Evolutionary conservation across 2,797 vertebrate species (phyloP), one percentile per base, ranked within the genome.

Genomic region (Xiphophorus birchmanni): DNA sequence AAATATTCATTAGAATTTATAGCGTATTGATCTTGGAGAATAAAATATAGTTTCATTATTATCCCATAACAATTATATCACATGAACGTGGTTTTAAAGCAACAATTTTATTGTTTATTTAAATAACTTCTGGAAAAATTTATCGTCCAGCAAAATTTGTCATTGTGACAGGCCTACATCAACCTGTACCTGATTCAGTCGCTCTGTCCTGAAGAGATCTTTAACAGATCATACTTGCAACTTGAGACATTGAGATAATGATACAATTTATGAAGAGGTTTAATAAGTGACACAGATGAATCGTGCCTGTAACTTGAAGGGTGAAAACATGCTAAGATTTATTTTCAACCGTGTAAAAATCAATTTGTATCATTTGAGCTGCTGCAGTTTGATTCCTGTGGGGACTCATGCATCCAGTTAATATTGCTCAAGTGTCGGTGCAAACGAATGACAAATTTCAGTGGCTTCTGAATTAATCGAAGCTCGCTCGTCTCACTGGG

Each of bases 391-490:
- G 74, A 82, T 87, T 84, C 87, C 83, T 76, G 40, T 47, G 76
- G 71, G 84, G 65, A 52, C 60, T n/a, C 80, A 48, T 82, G 79
- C 80, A 76, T 76, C 75, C 82, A 84, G 75, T 86, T 87, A 87
- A 84, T 85, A 69, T 65, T 75, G 74, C 85, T 76, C 63, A n/a
- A 40, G 74, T 40, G 71, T 75, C 42, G 78, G 60, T 47, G 75
- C 76, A 90, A 91, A 91, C 88, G 73, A 91, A 82, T 82, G 80
- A 85, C 80, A 86, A 60, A 74, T 88, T 60, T 82, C 74, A 89
- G n/a, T 71, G 56, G 65, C 65, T 82, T 71, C 11, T 52, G 78
- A 80, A 80, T 88, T 90, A 83, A 87, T 91, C 82, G 80, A 82
- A 81, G 56, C 74, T 18, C 40, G 69, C 32, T 50, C 32, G 63